A percentile compares a stretch with the other conserved stretches of the same genome.
phyloP scores from a whole-genome alignment of 2,797 vertebrate species.

The Sebastes alutus region DNA sequence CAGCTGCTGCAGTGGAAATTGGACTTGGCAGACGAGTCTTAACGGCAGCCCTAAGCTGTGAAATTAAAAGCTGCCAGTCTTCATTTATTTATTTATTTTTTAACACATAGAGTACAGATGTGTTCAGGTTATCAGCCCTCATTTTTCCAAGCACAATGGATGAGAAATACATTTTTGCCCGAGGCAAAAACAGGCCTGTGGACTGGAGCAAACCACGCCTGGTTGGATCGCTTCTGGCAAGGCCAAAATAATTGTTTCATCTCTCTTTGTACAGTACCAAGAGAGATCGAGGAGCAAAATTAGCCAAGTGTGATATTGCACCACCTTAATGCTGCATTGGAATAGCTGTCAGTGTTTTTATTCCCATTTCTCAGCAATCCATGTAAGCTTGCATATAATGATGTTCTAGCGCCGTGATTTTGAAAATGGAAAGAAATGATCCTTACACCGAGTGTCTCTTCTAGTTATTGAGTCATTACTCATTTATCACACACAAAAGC shows the following conservation, averaged over 20 bases:
- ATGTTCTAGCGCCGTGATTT: slow-evolving; percentile 9
- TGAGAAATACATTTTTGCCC: slow-evolving; percentile 33
- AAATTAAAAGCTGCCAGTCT: slow-evolving; percentile 60
- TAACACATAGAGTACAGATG: slow-evolving; percentile 17
- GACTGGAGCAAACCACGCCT: slow-evolving; percentile 21
- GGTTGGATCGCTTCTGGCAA: slow-evolving; percentile 36
- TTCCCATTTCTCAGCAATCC: slow-evolving; percentile 29
- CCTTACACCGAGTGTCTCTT: slow-evolving; percentile 25
- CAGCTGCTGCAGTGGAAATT: slow-evolving; percentile 52
- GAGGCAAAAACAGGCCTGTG: slow-evolving; percentile 46
- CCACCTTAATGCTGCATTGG: slow-evolving; percentile 30
- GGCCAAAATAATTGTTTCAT: slow-evolving; percentile 60
- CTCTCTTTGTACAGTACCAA: slow-evolving; percentile 1
- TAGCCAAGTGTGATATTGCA: slow-evolving; percentile 62
- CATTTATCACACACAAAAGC: slow-evolving; percentile 32
- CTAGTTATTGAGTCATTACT: slow-evolving; percentile 44
- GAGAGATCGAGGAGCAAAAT: slow-evolving; percentile 33
- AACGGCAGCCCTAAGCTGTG: slow-evolving; percentile 32
- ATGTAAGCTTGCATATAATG: slow-evolving; percentile 23
- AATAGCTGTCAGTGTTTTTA: slow-evolving; percentile 35
- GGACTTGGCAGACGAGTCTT: slow-evolving; percentile 51
- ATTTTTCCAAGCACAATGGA: slow-evolving; percentile 36
- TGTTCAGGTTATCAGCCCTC: slow-evolving; percentile 18
- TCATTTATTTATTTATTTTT: slow-evolving; percentile 6
- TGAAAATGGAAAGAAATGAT: slow-evolving; percentile 53